Evolutionary conservation across 2,888 invertebrate genomes (phyloP).

Genomic region (Megaustenia siamemsis): DNA sequence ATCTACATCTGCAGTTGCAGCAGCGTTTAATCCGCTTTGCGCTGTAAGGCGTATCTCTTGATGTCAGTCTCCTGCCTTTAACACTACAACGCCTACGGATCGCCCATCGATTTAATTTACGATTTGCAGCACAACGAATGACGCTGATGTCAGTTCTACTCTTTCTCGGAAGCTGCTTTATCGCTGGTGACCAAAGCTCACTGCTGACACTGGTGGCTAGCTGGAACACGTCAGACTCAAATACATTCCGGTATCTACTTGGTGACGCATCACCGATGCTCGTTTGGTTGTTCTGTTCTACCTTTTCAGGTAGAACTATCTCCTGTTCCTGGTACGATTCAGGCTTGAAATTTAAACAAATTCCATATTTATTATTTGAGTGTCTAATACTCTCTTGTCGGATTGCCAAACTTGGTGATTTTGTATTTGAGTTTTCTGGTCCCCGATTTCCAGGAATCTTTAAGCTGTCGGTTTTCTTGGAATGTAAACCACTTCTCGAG

Average conservation of each 20-base stretch:
- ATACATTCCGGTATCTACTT: slow-evolving; percentile 36
- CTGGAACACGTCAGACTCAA: slow-evolving; percentile 35
- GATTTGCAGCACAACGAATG: background rate
- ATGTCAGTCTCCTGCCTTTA: background rate
- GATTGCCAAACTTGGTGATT: background rate
- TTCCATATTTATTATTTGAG: background rate
- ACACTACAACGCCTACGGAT: background rate
- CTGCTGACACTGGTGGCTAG: background rate
- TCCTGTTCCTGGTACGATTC: background rate
- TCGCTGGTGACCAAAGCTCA: background rate
- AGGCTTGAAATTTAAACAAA: background rate
- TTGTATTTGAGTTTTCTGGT: too few species aligned
- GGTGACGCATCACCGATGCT: background rate
- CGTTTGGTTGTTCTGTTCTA: background rate
- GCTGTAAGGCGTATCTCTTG: background rate
- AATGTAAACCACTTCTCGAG: background rate
- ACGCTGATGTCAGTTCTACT: too few species aligned
- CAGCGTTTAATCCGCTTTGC: background rate
- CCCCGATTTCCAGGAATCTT: background rate
- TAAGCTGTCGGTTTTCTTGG: background rate
- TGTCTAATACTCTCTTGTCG: background rate
- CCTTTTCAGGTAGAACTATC: background rate
- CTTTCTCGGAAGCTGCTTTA: background rate
- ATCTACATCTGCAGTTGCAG: slow-evolving; percentile 29
- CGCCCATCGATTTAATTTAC: background rate